Conservation (phyloP, 2,113 vertebrate species). For the Cheirogaleus medius region DNA sequence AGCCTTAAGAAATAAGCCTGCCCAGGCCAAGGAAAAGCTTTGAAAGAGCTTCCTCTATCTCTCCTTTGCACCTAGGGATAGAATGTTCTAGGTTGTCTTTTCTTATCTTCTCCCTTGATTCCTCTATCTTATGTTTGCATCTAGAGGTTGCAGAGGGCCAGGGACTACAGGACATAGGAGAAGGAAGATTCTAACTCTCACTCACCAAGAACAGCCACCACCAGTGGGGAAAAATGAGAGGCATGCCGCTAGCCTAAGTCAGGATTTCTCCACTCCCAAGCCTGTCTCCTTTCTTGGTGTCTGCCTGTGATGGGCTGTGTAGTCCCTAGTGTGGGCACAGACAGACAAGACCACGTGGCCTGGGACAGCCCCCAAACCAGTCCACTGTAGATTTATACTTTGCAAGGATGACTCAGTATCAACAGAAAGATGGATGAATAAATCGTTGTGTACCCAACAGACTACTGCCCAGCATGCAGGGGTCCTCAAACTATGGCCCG, state of each 20-base stretch:
- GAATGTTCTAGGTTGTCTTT: background rate
- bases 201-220: background rate
- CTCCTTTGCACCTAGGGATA: background rate
- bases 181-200: background rate
- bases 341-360: accelerated
- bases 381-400: background rate
- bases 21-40: background rate
- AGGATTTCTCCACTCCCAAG: background rate
- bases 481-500: too few species aligned
- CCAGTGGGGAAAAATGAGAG: too few species aligned
- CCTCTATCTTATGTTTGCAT: background rate
- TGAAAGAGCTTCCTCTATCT: background rate
- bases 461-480: background rate
- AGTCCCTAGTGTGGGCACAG: background rate
- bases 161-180: background rate
- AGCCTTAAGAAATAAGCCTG: background rate
- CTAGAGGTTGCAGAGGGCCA: background rate
- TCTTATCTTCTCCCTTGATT: background rate
- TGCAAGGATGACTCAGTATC: background rate
- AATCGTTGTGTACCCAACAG: background rate
- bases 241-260: background rate
- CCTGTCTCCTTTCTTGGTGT: background rate
- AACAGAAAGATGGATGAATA: background rate
- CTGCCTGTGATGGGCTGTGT: background rate
- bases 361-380: background rate